Conservation (phyloP, 2,888 invertebrate genomes). For the Dusona sp. region DNA sequence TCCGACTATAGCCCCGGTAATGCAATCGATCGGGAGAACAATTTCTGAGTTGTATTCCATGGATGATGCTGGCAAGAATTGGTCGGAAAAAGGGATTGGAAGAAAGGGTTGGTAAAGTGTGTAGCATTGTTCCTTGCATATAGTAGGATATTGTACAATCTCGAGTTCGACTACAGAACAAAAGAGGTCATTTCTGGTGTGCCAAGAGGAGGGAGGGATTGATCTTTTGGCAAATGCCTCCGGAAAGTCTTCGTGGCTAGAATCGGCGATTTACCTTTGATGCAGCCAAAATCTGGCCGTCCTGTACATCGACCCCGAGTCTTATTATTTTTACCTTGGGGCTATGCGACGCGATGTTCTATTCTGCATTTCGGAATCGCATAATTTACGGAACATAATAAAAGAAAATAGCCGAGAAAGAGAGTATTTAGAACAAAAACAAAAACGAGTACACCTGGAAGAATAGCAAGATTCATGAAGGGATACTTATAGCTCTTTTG, state of each 20-base stretch:
- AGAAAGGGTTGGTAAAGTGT: slow-evolving; percentile 17
- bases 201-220: slow-evolving; percentile 60
- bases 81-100: slow-evolving; percentile 2
- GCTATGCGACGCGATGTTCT: slow-evolving; percentile 49
- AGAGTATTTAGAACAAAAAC: slow-evolving; percentile 8
- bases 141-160: slow-evolving; percentile 37
- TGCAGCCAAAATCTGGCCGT: slow-evolving; percentile 60
- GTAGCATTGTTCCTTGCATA: slow-evolving; percentile 57
- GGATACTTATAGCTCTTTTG: slow-evolving; percentile 26
- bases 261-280: slow-evolving; percentile 65
- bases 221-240: slow-evolving; percentile 66
- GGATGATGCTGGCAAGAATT: slow-evolving; percentile 21
- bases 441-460: neutral
- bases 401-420: neutral
- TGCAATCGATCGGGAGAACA: slow-evolving; percentile 57
- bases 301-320: neutral
- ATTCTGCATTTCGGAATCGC: neutral
- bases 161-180: slow-evolving; percentile 56
- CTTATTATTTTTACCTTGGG: slow-evolving; percentile 17
- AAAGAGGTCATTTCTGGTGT: slow-evolving; percentile 61
- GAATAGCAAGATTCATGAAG: slow-evolving; percentile 8
- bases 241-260: slow-evolving; percentile 62
- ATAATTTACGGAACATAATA: slow-evolving; percentile 1
- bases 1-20: slow-evolving; percentile 25
- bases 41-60: slow-evolving; percentile 36